A percentile compares a stretch with the other conserved stretches of the same genome.
phyloP scores from a whole-genome alignment of 2,797 vertebrate species.

The Odontamblyopus rebecca region DNA sequence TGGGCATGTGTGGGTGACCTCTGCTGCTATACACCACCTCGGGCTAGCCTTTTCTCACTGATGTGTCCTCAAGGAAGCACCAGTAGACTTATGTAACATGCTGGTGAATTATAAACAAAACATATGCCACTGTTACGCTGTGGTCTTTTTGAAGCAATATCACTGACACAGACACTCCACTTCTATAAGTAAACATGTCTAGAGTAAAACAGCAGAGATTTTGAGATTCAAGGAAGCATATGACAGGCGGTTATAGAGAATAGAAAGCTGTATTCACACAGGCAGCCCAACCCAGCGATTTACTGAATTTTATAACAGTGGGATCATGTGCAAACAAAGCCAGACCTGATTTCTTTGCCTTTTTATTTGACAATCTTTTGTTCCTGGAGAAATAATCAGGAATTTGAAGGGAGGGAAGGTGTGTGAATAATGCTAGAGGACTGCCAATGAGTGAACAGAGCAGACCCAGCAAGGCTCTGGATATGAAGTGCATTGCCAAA shows the following conservation, averaged over 20 bases:
- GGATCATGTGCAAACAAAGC: no score
- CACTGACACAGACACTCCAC: slow-evolving; percentile 11
- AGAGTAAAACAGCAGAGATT: neutral
- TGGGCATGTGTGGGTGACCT: slow-evolving; percentile 38
- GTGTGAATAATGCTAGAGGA: no score
- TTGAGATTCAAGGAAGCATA: neutral
- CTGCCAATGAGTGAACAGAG: no score
- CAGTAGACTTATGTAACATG: slow-evolving; percentile 63
- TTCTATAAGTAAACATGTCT: neutral
- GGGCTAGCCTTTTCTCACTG: slow-evolving; percentile 49
- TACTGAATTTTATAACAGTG: no score
- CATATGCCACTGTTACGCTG: slow-evolving; percentile 70
- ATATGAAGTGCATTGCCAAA: neutral
- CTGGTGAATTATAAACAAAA: slow-evolving; percentile 79
- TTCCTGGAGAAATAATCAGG: no score
- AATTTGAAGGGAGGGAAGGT: no score
- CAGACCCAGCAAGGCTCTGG: no score
- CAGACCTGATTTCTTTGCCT: no score
- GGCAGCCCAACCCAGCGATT: no score
- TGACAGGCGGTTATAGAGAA: neutral
- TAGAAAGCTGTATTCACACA: no score
- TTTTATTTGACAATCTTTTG: no score
- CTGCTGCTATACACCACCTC: slow-evolving; percentile 39
- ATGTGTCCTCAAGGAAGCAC: slow-evolving; percentile 52
- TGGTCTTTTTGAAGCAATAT: slow-evolving; percentile 39